These are phyloP conservation scores for Oscheius sp. DNA, from an alignment of 1,140 invertebrate genomes.

Conservation along the genomic window DNA sequence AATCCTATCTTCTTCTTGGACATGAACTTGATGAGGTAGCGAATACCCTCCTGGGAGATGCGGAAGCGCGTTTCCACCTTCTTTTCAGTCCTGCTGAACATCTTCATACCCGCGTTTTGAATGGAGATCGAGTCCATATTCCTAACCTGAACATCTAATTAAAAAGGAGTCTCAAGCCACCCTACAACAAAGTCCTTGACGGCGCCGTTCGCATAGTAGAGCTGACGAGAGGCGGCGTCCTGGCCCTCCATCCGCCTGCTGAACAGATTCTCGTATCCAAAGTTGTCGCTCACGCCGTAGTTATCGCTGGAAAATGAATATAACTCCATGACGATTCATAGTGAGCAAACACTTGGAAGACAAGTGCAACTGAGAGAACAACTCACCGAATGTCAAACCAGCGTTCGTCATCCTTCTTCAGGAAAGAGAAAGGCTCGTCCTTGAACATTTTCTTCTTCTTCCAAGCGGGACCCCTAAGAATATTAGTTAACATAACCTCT, in stretches of 20 bases:
- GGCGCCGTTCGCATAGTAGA: constrained; percentile 56
- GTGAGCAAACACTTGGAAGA: neutral
- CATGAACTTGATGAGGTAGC: constrained; percentile 26
- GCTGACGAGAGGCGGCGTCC: constrained; percentile 42
- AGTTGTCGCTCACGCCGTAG: constrained; percentile 47
- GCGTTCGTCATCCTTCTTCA: constrained; percentile 43
- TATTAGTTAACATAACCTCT: too few relatives aligned
- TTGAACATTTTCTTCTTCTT: constrained; percentile 49
- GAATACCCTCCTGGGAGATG: constrained; percentile 32
- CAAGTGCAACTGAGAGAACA: neutral
- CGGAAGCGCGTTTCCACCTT: constrained; percentile 33
- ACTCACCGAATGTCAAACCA: constrained; percentile 32
- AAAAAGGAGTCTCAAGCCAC: neutral
- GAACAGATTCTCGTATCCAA: constrained; percentile 50
- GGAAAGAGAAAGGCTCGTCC: constrained; percentile 58
- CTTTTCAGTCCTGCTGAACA: constrained; percentile 40
- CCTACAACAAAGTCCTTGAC: constrained; percentile 49
- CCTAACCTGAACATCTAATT: constrained; percentile 5
- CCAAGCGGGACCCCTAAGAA: constrained; percentile 35
- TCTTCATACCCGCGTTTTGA: constrained; percentile 43
- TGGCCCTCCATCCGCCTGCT: constrained; percentile 46
- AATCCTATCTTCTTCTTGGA: constrained; percentile 26
- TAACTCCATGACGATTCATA: too few relatives aligned
- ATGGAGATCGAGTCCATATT: constrained; percentile 33
- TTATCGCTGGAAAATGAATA: constrained; percentile 29